Evolutionary conservation across 2,113 vertebrate species (phyloP), one percentile per base, ranked within the genome.

Genomic region (Chlorocebus sabaeus): DNA sequence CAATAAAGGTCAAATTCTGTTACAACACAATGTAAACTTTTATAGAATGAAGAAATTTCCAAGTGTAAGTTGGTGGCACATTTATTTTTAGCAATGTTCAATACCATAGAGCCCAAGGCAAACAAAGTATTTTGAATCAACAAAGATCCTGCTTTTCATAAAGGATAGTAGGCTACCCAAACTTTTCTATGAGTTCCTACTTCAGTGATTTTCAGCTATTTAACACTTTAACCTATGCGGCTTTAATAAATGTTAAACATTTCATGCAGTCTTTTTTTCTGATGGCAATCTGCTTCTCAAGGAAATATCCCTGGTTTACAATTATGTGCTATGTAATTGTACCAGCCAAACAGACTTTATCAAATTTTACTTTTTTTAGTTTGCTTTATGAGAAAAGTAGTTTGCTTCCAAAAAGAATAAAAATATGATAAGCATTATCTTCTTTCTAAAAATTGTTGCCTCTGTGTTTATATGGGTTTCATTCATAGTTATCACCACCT

Each of bases 1-100:
- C 93, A 93, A 75, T 90, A 96, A 96, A 83, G 40, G 76, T 91
- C 38, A 96, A 94, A 96, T 95, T 88, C 40, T 67, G 23, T 81
- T 72, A 76, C 45, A 96, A 73, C 27, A 91, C 32, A 96, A 82
- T 59, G 38, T 25, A 89, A 95, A 17, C 30, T 82, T 95, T 25
- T 68, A 14, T 72, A 82, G 40, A 95, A 96, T 70, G 43, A 97
- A 86, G 52, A 95, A 18, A 70, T 72, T 85, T 85, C 45, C 55
- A 73, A 87, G 8, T 90, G 32, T 87, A 92, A 92, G 17, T 81
- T 88, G 57, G 30, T 82, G 52, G 52, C 14, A 57, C 27, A 85
- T 82, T 85, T 87, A 75, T 89, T 92, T 83, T 14, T 82, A 95
- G 40, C 68, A 97, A 86, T 6, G 81, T 86, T 89, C 30, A 95